Evolutionary conservation across 92 coral and sea anemone species (phyloP), one percentile per base, ranked within the genome.

Genomic region (Palythoa heliodiscus): DNA sequence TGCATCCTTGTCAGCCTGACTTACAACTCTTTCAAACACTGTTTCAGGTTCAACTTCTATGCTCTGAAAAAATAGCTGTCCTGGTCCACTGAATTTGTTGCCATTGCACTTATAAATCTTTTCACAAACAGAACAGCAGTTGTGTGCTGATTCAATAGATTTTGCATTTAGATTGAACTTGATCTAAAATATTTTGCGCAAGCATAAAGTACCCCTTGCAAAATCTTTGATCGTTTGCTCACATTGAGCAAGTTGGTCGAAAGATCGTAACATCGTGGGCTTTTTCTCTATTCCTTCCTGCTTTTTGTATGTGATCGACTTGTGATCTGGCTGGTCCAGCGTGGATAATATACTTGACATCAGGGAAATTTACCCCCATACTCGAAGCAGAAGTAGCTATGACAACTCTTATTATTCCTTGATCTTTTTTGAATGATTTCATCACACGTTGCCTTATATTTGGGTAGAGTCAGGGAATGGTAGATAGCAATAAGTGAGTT

Each of bases 301-400:
- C 90, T 52, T 87, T 77, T 16, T 87, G 90, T 38, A 83, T 88
- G 50, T 84, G 91, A 52, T 84, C 88, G 37, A 88, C 91, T 60
- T 52, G 67, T 47, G 63, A 75, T 52, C 91, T 57, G 7, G 91
- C 85, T 61, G 91, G 90, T 23, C 90, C 87, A 43, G 55, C 5
- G 69, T 73, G 90, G 11, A 82, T 55, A 13, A 82, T 70, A 29
- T 24, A 82, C 35, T 55, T 80, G 22, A 87, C 86, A 71, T 79
- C 86, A 20, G 82, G 82, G 57, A 87, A 87, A 71, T 87, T 87
- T 10, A 87, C 89, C 48, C 48, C 68, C 86, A 87, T 87, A 66
- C 89, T 72, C 17, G 60, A 24, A 3, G 86, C 86, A 20, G 68
- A 75, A 43, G 86, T 87, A 35, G 89, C 89, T 54, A 77, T 75